Evolutionary conservation across 2,113 vertebrate species (phyloP).

Genomic region (Gobio gobio): DNA sequence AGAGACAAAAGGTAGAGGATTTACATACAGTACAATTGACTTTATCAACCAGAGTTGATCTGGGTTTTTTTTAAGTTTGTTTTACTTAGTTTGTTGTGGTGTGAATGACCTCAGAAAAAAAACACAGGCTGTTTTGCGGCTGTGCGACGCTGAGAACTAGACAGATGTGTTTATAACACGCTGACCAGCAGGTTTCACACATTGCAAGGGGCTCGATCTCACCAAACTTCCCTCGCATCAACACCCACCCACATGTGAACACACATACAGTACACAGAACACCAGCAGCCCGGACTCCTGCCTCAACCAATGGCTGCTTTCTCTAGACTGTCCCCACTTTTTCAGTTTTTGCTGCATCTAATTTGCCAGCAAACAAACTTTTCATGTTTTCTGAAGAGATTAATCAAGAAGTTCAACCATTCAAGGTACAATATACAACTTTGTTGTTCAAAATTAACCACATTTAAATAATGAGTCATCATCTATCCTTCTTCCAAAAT

Average conservation of each 20-base stretch:
- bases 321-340: not conserved
- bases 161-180: constrained; percentile 18
- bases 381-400: not conserved
- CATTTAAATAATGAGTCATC: no score
- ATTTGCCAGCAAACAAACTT: not conserved
- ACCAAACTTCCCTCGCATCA: constrained; percentile 9
- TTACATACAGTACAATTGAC: no score
- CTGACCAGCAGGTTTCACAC: constrained; percentile 20
- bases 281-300: not conserved
- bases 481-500: no score
- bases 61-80: not conserved
- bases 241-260: constrained; percentile 28
- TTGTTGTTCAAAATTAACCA: no score
- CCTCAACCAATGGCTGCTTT: constrained; percentile 5
- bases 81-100: constrained; percentile 1
- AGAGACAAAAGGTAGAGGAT: constrained; percentile 82
- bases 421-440: no score
- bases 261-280: not conserved
- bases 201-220: not conserved
- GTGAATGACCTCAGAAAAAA: not conserved
- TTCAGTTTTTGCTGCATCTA: not conserved
- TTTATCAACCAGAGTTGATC: not conserved
- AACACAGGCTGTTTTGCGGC: not conserved
- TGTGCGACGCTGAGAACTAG: not conserved
- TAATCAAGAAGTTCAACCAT: not conserved